phyloP scores from a whole-genome alignment of 2,113 vertebrate genomes.

The Dolichotis patagonum region DNA sequence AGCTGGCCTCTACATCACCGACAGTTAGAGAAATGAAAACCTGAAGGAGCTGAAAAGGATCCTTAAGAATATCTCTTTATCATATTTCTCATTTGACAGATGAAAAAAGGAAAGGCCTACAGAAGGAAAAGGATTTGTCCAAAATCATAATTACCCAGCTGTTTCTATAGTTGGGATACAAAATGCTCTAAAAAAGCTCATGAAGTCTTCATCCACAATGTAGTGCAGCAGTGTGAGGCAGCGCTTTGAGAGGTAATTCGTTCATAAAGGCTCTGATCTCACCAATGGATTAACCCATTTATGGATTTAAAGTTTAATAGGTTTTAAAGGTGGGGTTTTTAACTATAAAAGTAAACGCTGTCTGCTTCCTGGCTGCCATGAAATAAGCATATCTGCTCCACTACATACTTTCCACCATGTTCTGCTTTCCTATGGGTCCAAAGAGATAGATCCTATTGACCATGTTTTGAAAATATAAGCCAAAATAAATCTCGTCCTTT shows the following conservation, averaged over 20 bases:
- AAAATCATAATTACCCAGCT: not conserved
- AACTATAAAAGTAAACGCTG: not conserved
- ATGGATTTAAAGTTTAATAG: not conserved
- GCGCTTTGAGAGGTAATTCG: not conserved
- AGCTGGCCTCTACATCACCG: not conserved
- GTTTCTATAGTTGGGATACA: not conserved
- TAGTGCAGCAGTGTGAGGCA: not conserved
- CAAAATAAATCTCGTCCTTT: not conserved
- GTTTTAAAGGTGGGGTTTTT: not conserved
- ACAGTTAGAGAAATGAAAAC: not conserved
- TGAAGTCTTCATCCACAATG: not conserved
- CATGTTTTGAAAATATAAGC: no score
- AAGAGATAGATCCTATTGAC: not conserved
- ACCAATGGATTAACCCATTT: not conserved
- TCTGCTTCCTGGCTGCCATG: not conserved
- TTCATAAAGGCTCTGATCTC: not conserved
- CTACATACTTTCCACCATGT: not conserved
- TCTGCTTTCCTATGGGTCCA: not conserved
- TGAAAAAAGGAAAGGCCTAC: not conserved
- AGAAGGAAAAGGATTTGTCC: not conserved
- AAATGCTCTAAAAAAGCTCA: not conserved
- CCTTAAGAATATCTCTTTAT: not conserved
- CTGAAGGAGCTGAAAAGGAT: not conserved
- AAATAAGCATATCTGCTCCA: not conserved
- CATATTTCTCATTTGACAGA: slow-evolving; percentile 31